Evolutionary conservation across 35 echinoderm and acorn worm genomes (phyloP), one percentile per base, ranked within the genome.

Genomic region (Anneissia japonica): DNA sequence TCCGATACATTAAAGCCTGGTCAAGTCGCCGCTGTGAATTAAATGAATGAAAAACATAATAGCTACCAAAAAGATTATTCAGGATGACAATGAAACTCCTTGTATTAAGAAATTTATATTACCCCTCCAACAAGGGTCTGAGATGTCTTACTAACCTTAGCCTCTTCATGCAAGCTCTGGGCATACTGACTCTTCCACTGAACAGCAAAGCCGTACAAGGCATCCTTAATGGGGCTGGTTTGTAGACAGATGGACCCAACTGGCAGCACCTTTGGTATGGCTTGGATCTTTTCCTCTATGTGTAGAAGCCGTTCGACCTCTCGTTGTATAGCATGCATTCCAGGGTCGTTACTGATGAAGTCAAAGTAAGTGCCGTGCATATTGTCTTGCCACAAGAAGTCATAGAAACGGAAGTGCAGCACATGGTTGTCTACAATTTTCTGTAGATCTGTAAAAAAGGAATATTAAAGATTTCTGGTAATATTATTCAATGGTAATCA

Each of bases 131-230:
- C n/a, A n/a, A n/a, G n/a, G n/a, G n/a, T n/a, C n/a, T n/a, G n/a
- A n/a, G 11, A 31, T 77, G 10, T 72, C 32, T 17, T 23, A 37
- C 39, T 39, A 33, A 99, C 96, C 96, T 99, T 99, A 6, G 92
- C 92, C 33, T 99, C 96, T 83, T 99, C 92, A 84, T 99, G 96
- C 35, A 99, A 75, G 9, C 89, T 87, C 83, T 94, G 92, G 4
- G 96, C 96, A 89, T 97, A 97, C 83, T 94, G 92, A 16, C 89
- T 90, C 55, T 99, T 99, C 92, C 96, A 99, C 75, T 93, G 91
- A 35, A 94, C 86, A 35, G 96, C 96, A 86, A 99, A 99, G 6
- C 96, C 96, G 78, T 99, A 99, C 40, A 99, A 81, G n/a, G 96
- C 96, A 76, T 99, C 96, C 21, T 85, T 94, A 34, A 99, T 99